Conservation (phyloP, 37 sponge, comb jelly and placozoan genomes). For the Aplysina aerophoba region DNA sequence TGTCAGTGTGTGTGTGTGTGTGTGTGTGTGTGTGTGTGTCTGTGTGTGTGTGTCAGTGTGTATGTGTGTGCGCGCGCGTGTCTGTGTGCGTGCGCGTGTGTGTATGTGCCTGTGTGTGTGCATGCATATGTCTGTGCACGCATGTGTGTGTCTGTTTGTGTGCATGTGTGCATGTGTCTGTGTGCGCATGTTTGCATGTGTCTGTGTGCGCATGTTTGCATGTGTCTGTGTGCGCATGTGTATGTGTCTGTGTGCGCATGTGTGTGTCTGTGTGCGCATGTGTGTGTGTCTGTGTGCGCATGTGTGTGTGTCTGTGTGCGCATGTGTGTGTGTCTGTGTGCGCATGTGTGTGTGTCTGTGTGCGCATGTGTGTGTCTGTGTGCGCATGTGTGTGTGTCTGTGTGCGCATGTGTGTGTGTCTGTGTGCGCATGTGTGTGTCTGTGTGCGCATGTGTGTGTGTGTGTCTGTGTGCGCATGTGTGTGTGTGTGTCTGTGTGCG, state of each 20-base stretch:
- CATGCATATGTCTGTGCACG: neutral
- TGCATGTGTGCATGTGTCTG: constrained; percentile 9
- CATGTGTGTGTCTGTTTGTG: constrained; percentile 6
- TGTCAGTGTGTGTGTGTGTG: constrained; percentile 2
- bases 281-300: neutral
- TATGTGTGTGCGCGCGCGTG: neutral
- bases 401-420: neutral
- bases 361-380: constrained; percentile 19
- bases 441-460: neutral
- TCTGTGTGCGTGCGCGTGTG: constrained; percentile 11
- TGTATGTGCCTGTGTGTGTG: constrained; percentile 11
- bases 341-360: neutral
- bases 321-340: neutral
- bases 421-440: constrained; percentile 2
- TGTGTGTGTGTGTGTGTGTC: constrained; percentile 13
- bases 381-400: constrained; percentile 5
- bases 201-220: neutral
- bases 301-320: constrained; percentile 14
- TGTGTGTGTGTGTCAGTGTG: constrained; percentile 7
- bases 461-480: constrained; percentile 16
- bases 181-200: constrained; percentile 13
- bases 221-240: constrained; percentile 12
- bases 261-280: neutral
- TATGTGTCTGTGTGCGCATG: constrained; percentile 9
- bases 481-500: constrained; percentile 7